Evolutionary conservation across 2,113 vertebrate species (phyloP).

Genomic region (Chionomys nivalis): DNA sequence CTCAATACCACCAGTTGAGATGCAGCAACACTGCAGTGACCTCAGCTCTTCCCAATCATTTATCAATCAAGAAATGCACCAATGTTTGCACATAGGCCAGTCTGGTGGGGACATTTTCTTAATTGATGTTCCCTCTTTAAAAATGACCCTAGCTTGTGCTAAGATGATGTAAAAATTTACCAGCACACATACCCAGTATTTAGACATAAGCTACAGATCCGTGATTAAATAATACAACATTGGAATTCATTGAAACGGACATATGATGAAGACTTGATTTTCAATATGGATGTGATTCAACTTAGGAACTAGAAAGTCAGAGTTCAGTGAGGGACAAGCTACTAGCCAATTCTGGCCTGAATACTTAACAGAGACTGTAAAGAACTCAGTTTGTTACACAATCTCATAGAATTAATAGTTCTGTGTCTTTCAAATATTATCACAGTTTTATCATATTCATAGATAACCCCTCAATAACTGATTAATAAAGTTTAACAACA

Average conservation of each 20-base stretch:
- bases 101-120: neutral
- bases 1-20: neutral
- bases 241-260: conserved; percentile 18
- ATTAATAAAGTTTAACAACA: neutral
- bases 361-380: neutral
- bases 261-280: neutral
- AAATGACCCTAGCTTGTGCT: too few species aligned
- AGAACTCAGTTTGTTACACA: conserved; percentile 4
- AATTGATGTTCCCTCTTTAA: neutral
- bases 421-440: neutral
- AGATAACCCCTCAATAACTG: neutral
- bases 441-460: neutral
- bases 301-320: conserved; percentile 27
- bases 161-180: neutral
- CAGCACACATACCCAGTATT: too few species aligned
- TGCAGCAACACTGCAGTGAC: too few species aligned
- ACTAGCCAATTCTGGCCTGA: neutral
- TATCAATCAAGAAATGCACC: neutral
- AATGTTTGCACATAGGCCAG: neutral
- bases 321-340: conserved; percentile 12
- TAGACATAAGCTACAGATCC: neutral
- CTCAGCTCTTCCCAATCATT: neutral
- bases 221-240: conserved; percentile 43
- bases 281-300: conserved; percentile 30
- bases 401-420: neutral